Evolutionary conservation across 1,140 invertebrate genomes (phyloP), one percentile per base, ranked within the genome.

Genomic region (Eupeodes corollae): DNA sequence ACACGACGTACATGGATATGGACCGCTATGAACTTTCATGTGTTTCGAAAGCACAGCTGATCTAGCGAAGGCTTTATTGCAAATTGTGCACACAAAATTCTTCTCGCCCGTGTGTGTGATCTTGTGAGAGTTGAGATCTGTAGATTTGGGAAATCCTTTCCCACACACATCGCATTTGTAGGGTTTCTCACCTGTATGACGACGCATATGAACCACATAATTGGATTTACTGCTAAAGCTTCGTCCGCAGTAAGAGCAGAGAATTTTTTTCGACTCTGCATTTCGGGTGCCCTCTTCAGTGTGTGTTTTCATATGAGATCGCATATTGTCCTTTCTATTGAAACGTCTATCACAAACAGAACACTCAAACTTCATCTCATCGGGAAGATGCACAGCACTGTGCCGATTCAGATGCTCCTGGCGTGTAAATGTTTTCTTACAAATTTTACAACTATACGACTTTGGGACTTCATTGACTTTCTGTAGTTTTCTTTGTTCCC

Each of bases 171-270:
- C 47, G 16, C 47, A 19, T 35, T 31, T 13, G n/a, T 34, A 35
- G 0, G 86, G 86, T 55, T 85, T 82, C 58, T 88, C 84, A 3
- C 83, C 79, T 0, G 78, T 80, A 54, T 83, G 82, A 0, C 77
- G 79, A 3, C 80, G 62, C 61, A 81, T 81, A 61, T 86, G 84
- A 26, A 26, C 21, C 21, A 26, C 21, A 26, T 26, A 57, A 50
- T 74, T 73, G 6, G 70, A 72, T 0, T 70, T 70, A 47, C 72
- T 72, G 14, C 67, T 63, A 56, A 73, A 73, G 19, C 64, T 64
- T 5, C 69, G 58, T 6, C 70, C 72, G 54, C 72, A 73, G 52
- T 72, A 72, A 31, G 70, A 52, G 44, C 72, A 73, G 8, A 72
- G 52, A 26, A 26, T 26, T 26, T 26, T 26, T 26, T 8, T 26